phyloP scores from a whole-genome alignment of 2,888 invertebrate species.

The Eilema depressum region DNA sequence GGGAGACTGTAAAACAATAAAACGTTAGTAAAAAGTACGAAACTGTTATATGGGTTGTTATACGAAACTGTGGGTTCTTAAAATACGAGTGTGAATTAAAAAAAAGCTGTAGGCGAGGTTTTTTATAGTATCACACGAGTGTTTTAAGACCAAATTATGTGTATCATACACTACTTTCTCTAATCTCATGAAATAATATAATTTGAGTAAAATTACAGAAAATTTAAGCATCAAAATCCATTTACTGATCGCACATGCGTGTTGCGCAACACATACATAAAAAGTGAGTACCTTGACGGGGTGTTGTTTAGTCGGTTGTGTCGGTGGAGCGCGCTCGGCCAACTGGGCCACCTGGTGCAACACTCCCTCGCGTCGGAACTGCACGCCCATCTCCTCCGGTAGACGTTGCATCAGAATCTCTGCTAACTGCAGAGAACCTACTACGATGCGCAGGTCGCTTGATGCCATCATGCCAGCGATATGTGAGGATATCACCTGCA shows the following conservation, averaged over 20 bases:
- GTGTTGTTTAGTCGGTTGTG: conserved; percentile 83
- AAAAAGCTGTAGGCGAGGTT: no score
- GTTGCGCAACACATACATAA: no score
- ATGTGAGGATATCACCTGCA: conserved; percentile 95
- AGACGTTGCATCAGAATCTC: conserved; percentile 98
- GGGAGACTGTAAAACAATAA: conserved; percentile 67
- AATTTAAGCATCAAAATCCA: no score
- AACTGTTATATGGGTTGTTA: no score
- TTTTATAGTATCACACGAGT: no score
- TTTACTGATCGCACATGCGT: no score
- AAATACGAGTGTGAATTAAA: no score
- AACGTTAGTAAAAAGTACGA: not conserved
- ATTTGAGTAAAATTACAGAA: no score
- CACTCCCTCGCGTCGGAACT: conserved; percentile 99
- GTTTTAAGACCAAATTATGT: no score
- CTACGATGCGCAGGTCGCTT: conserved; percentile 97
- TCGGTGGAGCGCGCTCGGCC: conserved; percentile 61
- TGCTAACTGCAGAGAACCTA: conserved; percentile 98
- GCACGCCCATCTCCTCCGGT: conserved; percentile 97
- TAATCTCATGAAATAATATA: no score
- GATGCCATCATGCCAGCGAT: conserved; percentile 99
- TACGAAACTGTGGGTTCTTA: no score
- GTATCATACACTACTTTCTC: no score
- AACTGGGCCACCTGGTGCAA: conserved; percentile 92
- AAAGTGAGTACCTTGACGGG: conserved; percentile 71